Evolutionary conservation across 2,113 vertebrate genomes (phyloP).

Genomic region (Rallus limicola): DNA sequence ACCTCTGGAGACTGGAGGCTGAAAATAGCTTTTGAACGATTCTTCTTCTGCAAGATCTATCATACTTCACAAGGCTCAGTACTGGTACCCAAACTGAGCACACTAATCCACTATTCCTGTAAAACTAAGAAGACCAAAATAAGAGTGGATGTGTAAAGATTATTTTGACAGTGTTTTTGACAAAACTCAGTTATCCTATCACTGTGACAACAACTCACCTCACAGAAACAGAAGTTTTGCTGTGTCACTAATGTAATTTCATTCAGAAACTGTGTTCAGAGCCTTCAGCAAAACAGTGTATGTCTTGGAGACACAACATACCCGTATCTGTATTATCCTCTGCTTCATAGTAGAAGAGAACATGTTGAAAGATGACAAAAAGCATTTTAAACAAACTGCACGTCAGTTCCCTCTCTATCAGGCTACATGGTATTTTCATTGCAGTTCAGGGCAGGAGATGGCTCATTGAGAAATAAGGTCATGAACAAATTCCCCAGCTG

Average conservation of each 20-base stretch:
- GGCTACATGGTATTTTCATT: neutral
- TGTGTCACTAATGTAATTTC: neutral
- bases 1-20: neutral
- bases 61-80: neutral
- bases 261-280: neutral
- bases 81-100: neutral
- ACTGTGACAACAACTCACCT: neutral
- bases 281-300: neutral
- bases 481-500: neutral
- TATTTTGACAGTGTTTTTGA: neutral
- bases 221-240: neutral
- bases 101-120: neutral
- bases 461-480: neutral
- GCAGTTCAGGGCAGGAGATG: neutral
- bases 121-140: neutral
- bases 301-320: neutral
- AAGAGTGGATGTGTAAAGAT: neutral
- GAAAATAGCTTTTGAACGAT: neutral
- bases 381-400: neutral
- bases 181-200: neutral
- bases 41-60: neutral
- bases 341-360: neutral
- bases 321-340: neutral
- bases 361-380: neutral
- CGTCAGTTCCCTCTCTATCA: neutral